Conservation (phyloP, 2,888 invertebrate genomes). For the Cremastinae sp. region DNA sequence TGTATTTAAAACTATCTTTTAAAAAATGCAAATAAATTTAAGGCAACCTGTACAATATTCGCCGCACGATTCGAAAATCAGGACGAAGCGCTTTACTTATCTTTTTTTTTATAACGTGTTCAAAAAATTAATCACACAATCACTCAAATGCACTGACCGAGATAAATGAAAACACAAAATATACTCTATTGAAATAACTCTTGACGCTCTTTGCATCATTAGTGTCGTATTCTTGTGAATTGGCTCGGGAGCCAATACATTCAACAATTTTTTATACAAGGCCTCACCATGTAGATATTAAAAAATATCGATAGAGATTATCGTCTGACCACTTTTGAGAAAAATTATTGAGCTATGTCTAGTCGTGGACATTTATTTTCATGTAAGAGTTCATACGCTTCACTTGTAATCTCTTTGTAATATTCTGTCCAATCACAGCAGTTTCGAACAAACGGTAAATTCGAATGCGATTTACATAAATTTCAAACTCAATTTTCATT, state of each 20-base stretch:
- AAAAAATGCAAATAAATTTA: slow-evolving; percentile 22
- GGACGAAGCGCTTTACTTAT: slow-evolving; percentile 45
- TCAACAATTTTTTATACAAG: slow-evolving; percentile 33
- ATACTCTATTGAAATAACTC: slow-evolving; percentile 23
- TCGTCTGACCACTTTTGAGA: slow-evolving; percentile 36
- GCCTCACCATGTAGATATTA: no score
- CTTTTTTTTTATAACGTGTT: slow-evolving; percentile 37
- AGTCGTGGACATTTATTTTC: slow-evolving; percentile 35
- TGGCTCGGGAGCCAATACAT: slow-evolving; percentile 6
- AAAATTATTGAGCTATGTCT: slow-evolving; percentile 14
- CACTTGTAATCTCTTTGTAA: not conserved
- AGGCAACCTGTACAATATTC: slow-evolving; percentile 56
- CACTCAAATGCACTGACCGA: slow-evolving; percentile 31
- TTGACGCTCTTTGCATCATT: slow-evolving; percentile 14
- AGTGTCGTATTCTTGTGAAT: slow-evolving; percentile 18
- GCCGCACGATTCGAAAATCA: slow-evolving; percentile 29
- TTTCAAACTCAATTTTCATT: not conserved
- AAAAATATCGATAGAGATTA: no score
- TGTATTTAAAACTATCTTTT: not conserved
- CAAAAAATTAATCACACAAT: slow-evolving; percentile 28
- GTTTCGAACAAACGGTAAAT: slow-evolving; percentile 57
- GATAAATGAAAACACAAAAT: slow-evolving; percentile 32
- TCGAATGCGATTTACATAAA: slow-evolving; percentile 36
- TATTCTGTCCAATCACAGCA: slow-evolving; percentile 38
- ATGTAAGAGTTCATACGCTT: slow-evolving; percentile 19